These are phyloP conservation scores for Lordiphosa andalusiaca DNA, from an alignment of 2,888 invertebrate genomes.

Conservation along the genomic window DNA sequence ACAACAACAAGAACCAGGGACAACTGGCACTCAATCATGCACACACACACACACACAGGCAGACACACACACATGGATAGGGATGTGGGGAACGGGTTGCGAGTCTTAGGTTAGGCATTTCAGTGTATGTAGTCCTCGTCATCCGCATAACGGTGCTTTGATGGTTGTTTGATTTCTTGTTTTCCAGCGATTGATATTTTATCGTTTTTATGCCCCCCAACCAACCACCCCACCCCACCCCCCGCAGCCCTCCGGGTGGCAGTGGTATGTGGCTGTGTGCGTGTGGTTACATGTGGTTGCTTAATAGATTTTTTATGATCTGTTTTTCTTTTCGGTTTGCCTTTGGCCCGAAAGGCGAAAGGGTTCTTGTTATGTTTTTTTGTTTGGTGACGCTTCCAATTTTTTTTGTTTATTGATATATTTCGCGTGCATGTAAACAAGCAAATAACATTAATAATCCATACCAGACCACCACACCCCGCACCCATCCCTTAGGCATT, in stretches of 20 bases:
- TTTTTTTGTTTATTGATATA: slow-evolving; percentile 45
- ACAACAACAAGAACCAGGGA: slow-evolving; percentile 34
- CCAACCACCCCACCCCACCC: not conserved
- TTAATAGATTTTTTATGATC: slow-evolving; percentile 75
- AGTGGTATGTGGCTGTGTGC: slow-evolving; percentile 19
- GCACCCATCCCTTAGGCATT: slow-evolving; percentile 3
- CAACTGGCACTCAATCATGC: slow-evolving; percentile 65
- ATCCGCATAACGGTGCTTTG: slow-evolving; percentile 73
- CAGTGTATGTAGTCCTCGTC: slow-evolving; percentile 14
- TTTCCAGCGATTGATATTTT: slow-evolving; percentile 76
- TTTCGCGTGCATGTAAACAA: slow-evolving; percentile 61
- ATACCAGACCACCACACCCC: not conserved
- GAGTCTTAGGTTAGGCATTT: slow-evolving; percentile 25
- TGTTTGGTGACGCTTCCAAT: slow-evolving; percentile 3
- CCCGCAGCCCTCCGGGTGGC: slow-evolving; percentile 8
- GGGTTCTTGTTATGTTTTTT: slow-evolving; percentile 13
- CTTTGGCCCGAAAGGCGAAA: slow-evolving; percentile 17
- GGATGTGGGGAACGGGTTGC: slow-evolving; percentile 5
- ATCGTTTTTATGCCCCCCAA: slow-evolving; percentile 43
- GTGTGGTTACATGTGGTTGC: slow-evolving; percentile 65
- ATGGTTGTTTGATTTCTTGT: slow-evolving; percentile 76
- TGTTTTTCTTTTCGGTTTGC: slow-evolving; percentile 37
- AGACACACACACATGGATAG: not conserved
- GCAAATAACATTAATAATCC: slow-evolving; percentile 63
- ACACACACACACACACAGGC: slow-evolving; percentile 30